Percentiles rank a stretch among this genome's conserved stretches.
These are phyloP conservation scores for Choristoneura rosaceana DNA, from an alignment of 2,888 invertebrate species.

Conservation along the genomic window DNA sequence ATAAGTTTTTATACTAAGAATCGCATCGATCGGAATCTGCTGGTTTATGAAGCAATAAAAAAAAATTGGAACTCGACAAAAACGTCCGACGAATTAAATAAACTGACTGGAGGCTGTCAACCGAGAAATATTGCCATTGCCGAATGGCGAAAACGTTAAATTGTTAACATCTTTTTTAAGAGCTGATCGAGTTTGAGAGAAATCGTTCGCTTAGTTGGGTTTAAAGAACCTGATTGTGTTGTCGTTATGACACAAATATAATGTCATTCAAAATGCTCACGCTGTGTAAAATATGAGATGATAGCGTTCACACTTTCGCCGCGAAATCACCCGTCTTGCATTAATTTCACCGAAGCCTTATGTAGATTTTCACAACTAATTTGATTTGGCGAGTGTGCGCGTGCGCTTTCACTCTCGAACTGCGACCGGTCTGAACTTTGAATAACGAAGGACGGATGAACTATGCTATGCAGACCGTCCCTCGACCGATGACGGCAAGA, in stretches of 20 bases:
- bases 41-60: constrained; percentile 13
- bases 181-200: constrained; percentile 32
- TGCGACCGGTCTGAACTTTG: constrained; percentile 54
- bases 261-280: constrained; percentile 16
- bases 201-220: constrained; percentile 15
- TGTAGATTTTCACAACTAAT: constrained; percentile 41
- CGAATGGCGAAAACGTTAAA: constrained; percentile 15
- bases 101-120: constrained; percentile 13
- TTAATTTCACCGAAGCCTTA: constrained; percentile 37
- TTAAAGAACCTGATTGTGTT: constrained; percentile 27
- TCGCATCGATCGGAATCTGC: constrained; percentile 14
- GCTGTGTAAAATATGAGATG: constrained; percentile 25
- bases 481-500: background rate
- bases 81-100: constrained; percentile 16
- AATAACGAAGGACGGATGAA: constrained; percentile 50
- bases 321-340: constrained; percentile 27
- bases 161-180: constrained; percentile 26
- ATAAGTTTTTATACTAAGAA: constrained; percentile 15
- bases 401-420: constrained; percentile 65
- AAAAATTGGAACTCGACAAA: constrained; percentile 25
- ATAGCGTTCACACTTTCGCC: constrained; percentile 37
- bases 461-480: constrained; percentile 4
- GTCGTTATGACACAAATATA: constrained; percentile 8
- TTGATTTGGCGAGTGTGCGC: constrained; percentile 51
- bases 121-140: constrained; percentile 23